phyloP scores from a whole-genome alignment of 2,797 vertebrate genomes.

The Tolypeutes matacus region DNA sequence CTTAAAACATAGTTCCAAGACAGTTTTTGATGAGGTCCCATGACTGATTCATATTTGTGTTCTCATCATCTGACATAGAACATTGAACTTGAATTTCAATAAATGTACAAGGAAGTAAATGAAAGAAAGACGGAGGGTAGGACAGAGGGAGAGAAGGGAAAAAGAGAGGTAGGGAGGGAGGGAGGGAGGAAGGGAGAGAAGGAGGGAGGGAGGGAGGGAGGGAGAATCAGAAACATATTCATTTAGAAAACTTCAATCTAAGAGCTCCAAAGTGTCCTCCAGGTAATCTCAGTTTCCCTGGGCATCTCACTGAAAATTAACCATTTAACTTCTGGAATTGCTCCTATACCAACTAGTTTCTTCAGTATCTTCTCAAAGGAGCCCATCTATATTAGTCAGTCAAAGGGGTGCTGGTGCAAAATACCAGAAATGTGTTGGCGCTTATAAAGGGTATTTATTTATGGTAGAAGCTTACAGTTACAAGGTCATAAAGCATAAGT shows the following conservation, averaged over 20 bases:
- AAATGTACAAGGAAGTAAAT: not conserved
- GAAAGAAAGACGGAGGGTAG: not conserved
- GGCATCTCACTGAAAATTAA: not conserved
- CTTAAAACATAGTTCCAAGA: not conserved
- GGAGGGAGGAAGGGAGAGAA: fast-evolving
- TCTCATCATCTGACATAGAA: not conserved
- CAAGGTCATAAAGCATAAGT: too few relatives aligned
- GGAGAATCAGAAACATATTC: not conserved
- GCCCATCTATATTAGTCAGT: too few relatives aligned
- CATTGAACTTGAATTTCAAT: not conserved
- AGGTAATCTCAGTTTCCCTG: not conserved
- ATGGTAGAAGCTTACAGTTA: too few relatives aligned
- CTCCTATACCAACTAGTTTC: not conserved
- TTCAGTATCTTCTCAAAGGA: not conserved
- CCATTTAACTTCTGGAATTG: not conserved
- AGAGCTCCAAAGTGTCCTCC: not conserved
- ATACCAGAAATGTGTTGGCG: too few relatives aligned
- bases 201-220: not conserved
- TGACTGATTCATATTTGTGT: not conserved
- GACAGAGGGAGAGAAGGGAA: too few relatives aligned
- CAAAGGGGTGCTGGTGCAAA: too few relatives aligned
- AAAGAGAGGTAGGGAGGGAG: not conserved
- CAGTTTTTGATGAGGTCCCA: not conserved
- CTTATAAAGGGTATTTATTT: too few relatives aligned
- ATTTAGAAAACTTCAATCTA: not conserved